phyloP scores from a whole-genome alignment of 1,140 invertebrate genomes.

The Brachionus manjavacas region DNA sequence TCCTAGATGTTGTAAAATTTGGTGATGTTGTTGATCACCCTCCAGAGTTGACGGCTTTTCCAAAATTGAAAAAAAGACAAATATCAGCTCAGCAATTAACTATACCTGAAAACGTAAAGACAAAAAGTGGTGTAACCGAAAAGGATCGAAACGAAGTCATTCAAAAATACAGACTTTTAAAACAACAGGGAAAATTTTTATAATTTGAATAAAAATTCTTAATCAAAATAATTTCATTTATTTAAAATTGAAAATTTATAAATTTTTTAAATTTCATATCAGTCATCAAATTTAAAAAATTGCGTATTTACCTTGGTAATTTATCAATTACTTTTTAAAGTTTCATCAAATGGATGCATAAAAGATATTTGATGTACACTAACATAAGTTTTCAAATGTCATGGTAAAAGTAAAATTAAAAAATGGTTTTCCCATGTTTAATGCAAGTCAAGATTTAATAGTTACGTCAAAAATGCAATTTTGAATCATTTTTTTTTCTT shows the following conservation, averaged over 20 bases:
- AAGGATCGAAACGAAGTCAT: constrained; percentile 26
- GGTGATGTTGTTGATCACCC: constrained; percentile 17
- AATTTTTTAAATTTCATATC: too few species aligned
- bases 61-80: constrained; percentile 5
- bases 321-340: too few species aligned
- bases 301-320: too few species aligned
- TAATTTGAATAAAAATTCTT: not conserved
- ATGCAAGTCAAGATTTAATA: too few species aligned
- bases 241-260: not conserved
- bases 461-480: too few species aligned
- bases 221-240: not conserved
- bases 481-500: too few species aligned
- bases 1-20: not conserved
- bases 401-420: too few species aligned
- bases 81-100: not conserved
- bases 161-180: constrained; percentile 12
- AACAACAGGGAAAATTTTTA: constrained; percentile 29
- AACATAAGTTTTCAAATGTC: too few species aligned
- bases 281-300: too few species aligned
- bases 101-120: constrained; percentile 3
- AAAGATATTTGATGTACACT: too few species aligned
- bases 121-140: constrained; percentile 19
- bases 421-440: too few species aligned
- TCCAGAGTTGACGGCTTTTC: constrained; percentile 25
- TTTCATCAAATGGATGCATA: too few species aligned